A percentile compares a stretch with the other conserved stretches of the same genome.
Evolutionary conservation across 1,140 invertebrate species (phyloP).

Genomic region (Drosophila nigrodunni): DNA sequence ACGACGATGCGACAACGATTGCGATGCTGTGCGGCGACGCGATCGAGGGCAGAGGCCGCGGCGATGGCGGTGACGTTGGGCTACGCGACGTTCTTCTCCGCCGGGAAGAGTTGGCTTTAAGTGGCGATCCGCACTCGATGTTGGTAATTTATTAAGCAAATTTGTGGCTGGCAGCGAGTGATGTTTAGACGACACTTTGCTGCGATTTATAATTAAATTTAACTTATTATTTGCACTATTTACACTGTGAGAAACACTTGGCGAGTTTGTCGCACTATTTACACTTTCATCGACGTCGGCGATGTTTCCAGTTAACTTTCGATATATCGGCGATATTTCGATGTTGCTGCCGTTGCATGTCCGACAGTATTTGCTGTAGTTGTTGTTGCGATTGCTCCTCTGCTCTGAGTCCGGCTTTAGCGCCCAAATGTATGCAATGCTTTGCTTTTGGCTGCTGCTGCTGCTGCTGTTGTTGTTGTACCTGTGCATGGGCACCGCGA

Average conservation of each 20-base stretch:
- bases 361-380: conserved; percentile 44
- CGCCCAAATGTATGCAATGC: conserved; percentile 62
- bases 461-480: conserved; percentile 33
- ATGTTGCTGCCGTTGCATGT: conserved; percentile 53
- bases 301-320: conserved; percentile 58
- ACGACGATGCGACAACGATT: conserved; percentile 12
- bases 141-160: conserved; percentile 79
- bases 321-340: conserved; percentile 15
- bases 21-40: conserved; percentile 9
- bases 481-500: conserved; percentile 80
- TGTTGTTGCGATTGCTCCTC: conserved; percentile 21
- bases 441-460: conserved; percentile 33
- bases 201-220: conserved; percentile 77
- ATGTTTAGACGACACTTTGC: conserved; percentile 44
- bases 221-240: conserved; percentile 82
- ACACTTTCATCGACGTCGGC: conserved; percentile 38
- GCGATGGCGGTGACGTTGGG: conserved; percentile 12
- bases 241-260: conserved; percentile 76
- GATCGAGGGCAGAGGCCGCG: conserved; percentile 12
- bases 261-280: conserved; percentile 51
- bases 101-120: conserved; percentile 41
- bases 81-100: conserved; percentile 46
- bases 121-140: conserved; percentile 68
- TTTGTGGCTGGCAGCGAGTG: conserved; percentile 67
- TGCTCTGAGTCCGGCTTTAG: conserved; percentile 25